A percentile compares a stretch with the other conserved stretches of the same genome.
phyloP scores from a whole-genome alignment of 2,113 vertebrate genomes.

The Dinomys branickii region DNA sequence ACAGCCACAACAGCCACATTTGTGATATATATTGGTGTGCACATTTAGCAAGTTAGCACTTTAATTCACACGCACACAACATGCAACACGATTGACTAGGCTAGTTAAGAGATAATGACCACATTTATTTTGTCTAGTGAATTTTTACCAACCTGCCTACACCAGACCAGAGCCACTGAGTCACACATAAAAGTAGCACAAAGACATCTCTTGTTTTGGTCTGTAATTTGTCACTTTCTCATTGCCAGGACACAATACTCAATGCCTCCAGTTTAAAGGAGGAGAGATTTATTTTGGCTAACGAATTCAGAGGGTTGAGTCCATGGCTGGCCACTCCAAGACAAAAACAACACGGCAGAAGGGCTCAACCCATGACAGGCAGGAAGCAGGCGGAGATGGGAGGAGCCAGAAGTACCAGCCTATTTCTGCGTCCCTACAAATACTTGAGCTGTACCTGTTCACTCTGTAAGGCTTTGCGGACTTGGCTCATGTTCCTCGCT shows the following conservation, averaged over 20 bases:
- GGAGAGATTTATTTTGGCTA: not conserved
- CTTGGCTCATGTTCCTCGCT: not conserved
- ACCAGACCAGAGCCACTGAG: rapidly evolving
- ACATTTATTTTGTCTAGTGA: not conserved
- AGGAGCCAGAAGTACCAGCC: not conserved
- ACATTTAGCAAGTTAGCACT: not conserved
- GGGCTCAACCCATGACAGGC: not conserved
- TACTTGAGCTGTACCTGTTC: not conserved
- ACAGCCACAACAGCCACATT: not conserved
- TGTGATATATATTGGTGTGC: no score
- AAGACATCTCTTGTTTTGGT: not conserved
- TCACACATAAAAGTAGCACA: not conserved
- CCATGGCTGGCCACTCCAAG: not conserved
- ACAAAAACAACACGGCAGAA: not conserved
- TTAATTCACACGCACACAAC: not conserved
- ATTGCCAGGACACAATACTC: not conserved
- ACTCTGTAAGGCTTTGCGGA: not conserved
- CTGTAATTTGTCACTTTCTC: not conserved
- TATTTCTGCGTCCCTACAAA: not conserved
- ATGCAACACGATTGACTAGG: not conserved
- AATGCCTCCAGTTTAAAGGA: not conserved
- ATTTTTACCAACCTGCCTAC: not conserved
- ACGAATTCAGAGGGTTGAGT: not conserved
- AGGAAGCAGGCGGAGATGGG: not conserved
- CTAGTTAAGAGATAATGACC: not conserved